These are phyloP conservation scores for Bombus sylvicola DNA, from an alignment of 1,140 invertebrate genomes.

Conservation along the genomic window DNA sequence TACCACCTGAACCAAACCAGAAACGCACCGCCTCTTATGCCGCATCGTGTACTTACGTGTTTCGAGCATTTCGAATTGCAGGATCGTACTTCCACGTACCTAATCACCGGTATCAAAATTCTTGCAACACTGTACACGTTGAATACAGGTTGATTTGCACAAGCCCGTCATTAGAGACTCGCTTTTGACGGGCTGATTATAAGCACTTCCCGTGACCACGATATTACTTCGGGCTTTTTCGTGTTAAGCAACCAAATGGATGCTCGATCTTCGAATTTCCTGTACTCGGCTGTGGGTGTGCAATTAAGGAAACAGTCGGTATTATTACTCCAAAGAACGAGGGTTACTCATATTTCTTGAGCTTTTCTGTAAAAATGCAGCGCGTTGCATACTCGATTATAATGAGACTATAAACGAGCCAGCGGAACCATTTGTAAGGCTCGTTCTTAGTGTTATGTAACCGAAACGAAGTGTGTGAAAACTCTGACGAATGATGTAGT, in stretches of 20 bases:
- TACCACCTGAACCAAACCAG: background rate
- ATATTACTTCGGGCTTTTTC: constrained; percentile 19
- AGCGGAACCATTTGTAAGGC: background rate
- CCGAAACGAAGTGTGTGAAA: constrained; percentile 30
- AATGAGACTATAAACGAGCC: background rate
- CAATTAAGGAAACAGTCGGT: constrained; percentile 8
- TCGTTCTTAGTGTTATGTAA: background rate
- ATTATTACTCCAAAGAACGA: background rate
- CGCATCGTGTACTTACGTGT: background rate
- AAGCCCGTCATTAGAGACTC: constrained; percentile 39
- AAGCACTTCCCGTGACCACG: constrained; percentile 38
- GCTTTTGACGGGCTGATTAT: constrained; percentile 37
- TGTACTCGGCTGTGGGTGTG: background rate
- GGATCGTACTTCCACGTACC: no score
- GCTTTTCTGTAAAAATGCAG: background rate
- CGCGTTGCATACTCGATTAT: background rate
- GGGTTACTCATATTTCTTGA: background rate
- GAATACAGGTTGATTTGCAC: constrained; percentile 42
- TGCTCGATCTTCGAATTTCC: background rate
- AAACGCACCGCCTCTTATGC: background rate
- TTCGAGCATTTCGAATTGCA: background rate
- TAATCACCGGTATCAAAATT: constrained; percentile 25
- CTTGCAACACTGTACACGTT: constrained; percentile 21
- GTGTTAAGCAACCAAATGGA: constrained; percentile 1
- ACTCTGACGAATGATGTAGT: constrained; percentile 1